Evolutionary conservation across 2,888 invertebrate genomes (phyloP), one percentile per base, ranked within the genome.

Genomic region (Tineola bisselliella): DNA sequence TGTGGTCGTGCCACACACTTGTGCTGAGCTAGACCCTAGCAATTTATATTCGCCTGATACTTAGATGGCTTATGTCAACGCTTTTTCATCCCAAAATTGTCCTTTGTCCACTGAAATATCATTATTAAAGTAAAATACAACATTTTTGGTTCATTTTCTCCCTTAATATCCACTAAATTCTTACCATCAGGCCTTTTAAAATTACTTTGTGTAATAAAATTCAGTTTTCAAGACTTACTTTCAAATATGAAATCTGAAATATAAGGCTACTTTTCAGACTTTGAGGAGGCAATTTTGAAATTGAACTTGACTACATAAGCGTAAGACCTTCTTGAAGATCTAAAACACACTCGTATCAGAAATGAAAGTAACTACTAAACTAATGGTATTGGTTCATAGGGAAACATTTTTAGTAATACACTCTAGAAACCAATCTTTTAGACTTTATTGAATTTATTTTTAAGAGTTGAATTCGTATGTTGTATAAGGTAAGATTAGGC

Each of bases 21-120:
- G 84, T 67, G 74, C 15, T 52, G 56, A 30, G 54, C 54, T 54
- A 25, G 43, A 54, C 44, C 61, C 61, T 54, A 25, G 62, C 66
- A 65, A 71, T 74, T 77, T 75, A 75, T 75, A 73, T 64, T 68
- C 64, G 68, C 71, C 72, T 68, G 66, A 69, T 70, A 68, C 69
- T 62, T 54, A 64, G 65, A 67, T 68, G 71, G 69, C 69, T 69
- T 68, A 70, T 72, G 59, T 59, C 38, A 33, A 70, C 67, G 70
- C 70, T 73, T 76, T 70, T 68, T 71, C 70, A 69, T 69, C 13
- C 19, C 58, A 15, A 58, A 58, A 58, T 58, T 58, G 58, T 33
- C 58, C 58, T 33, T 58, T 58, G 58, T 58, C 58, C 58, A 18
- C 19, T 54, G 19, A 54, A 54, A 54, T 54, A 54, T 54, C 54